Percentiles rank a stretch among this genome's conserved stretches.
Evolutionary conservation across 2,888 invertebrate species (phyloP).

Genomic region (Acronicta psi): DNA sequence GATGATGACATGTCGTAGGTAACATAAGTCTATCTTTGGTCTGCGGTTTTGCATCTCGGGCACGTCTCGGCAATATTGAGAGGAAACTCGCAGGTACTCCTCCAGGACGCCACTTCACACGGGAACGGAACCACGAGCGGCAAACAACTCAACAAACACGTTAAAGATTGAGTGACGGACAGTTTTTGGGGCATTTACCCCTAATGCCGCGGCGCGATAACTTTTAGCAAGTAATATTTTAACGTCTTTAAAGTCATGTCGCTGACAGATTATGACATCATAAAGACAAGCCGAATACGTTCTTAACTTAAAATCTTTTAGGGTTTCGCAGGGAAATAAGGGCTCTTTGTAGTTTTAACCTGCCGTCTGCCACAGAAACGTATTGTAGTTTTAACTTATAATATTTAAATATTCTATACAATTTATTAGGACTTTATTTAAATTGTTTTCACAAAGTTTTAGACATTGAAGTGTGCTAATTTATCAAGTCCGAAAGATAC

Average conservation of each 20-base stretch:
- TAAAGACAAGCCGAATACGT: not conserved
- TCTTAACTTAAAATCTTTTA: not conserved
- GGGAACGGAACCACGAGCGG: constrained; percentile 33
- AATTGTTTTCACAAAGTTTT: too few relatives aligned
- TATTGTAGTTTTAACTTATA: not conserved
- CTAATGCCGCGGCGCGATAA: not conserved
- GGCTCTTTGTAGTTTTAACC: not conserved
- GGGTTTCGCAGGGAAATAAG: not conserved
- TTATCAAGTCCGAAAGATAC: too few relatives aligned
- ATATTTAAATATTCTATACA: too few relatives aligned
- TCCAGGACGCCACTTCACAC: constrained; percentile 46
- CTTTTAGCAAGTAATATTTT: constrained; percentile 11
- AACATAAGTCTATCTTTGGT: constrained; percentile 79
- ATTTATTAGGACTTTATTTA: too few relatives aligned
- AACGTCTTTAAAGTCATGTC: constrained; percentile 1
- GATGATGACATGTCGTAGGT: constrained; percentile 84
- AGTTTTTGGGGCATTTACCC: constrained; percentile 18
- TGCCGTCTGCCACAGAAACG: not conserved
- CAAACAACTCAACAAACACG: constrained; percentile 26
- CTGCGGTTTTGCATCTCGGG: constrained; percentile 84
- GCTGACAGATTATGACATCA: not conserved
- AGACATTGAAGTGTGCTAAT: too few relatives aligned
- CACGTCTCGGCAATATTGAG: constrained; percentile 82
- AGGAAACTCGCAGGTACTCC: constrained; percentile 50
- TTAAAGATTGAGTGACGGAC: constrained; percentile 28